Evolutionary conservation across 2,797 vertebrate genomes (phyloP).

Genomic region (Gobionotothen gibberifrons): DNA sequence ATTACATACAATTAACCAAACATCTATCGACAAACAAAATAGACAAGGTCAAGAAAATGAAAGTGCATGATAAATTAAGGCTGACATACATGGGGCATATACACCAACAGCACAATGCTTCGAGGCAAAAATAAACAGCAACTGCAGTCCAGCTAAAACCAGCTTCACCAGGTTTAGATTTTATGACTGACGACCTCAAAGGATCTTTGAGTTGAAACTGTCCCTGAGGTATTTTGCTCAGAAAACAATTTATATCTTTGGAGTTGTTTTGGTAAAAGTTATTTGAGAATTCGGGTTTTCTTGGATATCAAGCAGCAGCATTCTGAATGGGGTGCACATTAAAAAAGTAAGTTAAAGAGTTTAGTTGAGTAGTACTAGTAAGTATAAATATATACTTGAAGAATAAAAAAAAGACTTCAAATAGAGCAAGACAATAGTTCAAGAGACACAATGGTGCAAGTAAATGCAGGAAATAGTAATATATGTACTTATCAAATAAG

Average conservation of each 20-base stretch:
- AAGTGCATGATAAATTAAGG: neutral
- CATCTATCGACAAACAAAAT: neutral
- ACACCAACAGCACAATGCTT: neutral
- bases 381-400: too few species aligned
- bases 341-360: conserved; percentile 4
- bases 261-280: neutral
- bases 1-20: neutral
- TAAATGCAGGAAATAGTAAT: too few species aligned
- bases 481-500: too few species aligned
- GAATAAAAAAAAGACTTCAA: too few species aligned
- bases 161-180: conserved; percentile 27
- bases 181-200: neutral
- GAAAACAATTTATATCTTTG: neutral
- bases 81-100: neutral
- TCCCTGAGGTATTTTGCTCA: neutral
- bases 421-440: too few species aligned
- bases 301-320: conserved; percentile 3
- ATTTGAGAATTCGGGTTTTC: neutral
- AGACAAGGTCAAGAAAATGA: neutral
- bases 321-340: conserved; percentile 14
- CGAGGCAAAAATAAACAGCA: neutral
- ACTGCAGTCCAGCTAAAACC: conserved; percentile 26
- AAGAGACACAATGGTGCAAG: too few species aligned
- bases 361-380: neutral
- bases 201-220: neutral